Evolutionary conservation across 53 echinoderm and acorn worm genomes (phyloP).

Genomic region (Glandiceps talaboti): DNA sequence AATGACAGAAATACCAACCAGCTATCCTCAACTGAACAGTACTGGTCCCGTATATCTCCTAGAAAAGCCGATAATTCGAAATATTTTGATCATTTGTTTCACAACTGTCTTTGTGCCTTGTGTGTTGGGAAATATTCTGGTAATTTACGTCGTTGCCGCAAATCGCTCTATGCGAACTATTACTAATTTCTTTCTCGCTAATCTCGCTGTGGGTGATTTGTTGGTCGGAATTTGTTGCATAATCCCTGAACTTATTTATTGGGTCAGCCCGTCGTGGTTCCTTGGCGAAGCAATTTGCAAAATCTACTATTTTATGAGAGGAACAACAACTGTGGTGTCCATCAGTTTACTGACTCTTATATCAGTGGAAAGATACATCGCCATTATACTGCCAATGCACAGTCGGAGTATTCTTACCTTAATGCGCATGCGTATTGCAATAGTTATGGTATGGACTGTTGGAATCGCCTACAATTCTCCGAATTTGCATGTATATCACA

Average conservation of each 20-base stretch:
- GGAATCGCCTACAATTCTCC: conserved; percentile 36
- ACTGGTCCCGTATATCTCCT: too few species aligned
- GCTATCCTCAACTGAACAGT: too few species aligned
- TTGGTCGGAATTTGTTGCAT: conserved; percentile 66
- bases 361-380: conserved; percentile 74
- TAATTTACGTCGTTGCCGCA: conserved; percentile 64
- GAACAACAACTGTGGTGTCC: conserved; percentile 64
- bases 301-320: conserved; percentile 50
- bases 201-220: conserved; percentile 74
- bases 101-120: conserved; percentile 47
- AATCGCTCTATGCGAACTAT: conserved; percentile 78
- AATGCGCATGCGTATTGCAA: conserved; percentile 32
- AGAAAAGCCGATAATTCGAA: background rate
- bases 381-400: conserved; percentile 69
- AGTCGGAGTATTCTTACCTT: conserved; percentile 57
- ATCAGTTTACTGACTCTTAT: conserved; percentile 75
- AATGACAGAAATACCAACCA: too few species aligned
- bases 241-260: conserved; percentile 62
- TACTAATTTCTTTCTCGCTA: conserved; percentile 89
- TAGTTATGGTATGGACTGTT: conserved; percentile 43
- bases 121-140: conserved; percentile 64
- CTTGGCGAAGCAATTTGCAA: conserved; percentile 53
- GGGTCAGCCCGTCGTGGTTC: conserved; percentile 35
- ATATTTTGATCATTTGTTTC: conserved; percentile 41
- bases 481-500: background rate